These are phyloP conservation scores for Podotricha telesiphe DNA, from an alignment of 2,888 invertebrate genomes.

Conservation along the genomic window DNA sequence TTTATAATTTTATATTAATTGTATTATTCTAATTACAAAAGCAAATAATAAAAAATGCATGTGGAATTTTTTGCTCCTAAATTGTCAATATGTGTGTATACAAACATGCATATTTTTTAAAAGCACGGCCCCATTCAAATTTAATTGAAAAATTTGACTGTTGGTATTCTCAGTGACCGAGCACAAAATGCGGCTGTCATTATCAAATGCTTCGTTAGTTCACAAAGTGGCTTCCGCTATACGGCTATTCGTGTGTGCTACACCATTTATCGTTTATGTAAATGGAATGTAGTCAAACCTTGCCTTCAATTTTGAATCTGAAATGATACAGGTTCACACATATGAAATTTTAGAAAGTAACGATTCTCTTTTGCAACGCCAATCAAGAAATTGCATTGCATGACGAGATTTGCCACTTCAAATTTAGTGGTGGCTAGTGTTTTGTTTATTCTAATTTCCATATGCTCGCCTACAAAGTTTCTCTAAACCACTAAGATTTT, in stretches of 20 bases:
- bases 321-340: conserved; percentile 13
- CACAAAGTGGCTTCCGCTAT: conserved; percentile 22
- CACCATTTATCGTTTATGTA: conserved; percentile 38
- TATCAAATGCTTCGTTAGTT: conserved; percentile 27
- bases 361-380: conserved; percentile 6
- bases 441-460: background rate
- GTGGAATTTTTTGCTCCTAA: background rate
- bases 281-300: conserved; percentile 44
- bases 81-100: no score
- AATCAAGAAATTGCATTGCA: background rate
- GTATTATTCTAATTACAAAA: no score
- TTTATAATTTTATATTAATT: no score
- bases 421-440: background rate
- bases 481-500: no score
- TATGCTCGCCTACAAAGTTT: background rate
- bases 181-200: conserved; percentile 13
- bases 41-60: background rate
- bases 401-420: background rate
- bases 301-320: conserved; percentile 33
- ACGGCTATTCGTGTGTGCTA: conserved; percentile 27
- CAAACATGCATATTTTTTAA: background rate
- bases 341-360: background rate
- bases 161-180: conserved; percentile 11
- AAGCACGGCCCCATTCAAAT: background rate
- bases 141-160: conserved; percentile 23